Evolutionary conservation across 2,113 vertebrate genomes (phyloP).

Genomic region (Porphyrio hochstetteri): DNA sequence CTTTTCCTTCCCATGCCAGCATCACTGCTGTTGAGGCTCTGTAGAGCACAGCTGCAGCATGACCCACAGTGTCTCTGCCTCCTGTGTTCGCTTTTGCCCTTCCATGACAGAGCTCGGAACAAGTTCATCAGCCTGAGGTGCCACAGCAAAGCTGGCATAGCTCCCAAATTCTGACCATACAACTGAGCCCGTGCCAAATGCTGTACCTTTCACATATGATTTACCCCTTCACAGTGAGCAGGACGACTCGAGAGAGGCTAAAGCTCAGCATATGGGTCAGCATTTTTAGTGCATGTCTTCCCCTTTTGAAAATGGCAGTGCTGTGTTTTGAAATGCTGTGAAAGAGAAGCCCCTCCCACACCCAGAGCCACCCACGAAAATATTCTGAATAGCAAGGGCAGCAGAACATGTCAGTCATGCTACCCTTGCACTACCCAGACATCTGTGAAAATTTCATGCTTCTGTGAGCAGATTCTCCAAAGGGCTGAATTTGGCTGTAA

Average conservation of each 20-base stretch:
- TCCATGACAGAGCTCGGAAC: background rate
- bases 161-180: background rate
- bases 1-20: background rate
- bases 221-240: background rate
- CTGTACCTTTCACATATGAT: background rate
- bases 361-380: background rate
- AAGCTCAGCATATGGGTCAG: background rate
- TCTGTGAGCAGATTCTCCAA: slow-evolving; percentile 37
- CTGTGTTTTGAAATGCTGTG: background rate
- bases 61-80: background rate
- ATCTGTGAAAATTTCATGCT: slow-evolving; percentile 63
- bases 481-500: background rate
- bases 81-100: background rate
- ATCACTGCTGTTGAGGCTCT: background rate
- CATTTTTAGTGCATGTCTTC: background rate
- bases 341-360: background rate
- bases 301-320: background rate
- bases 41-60: background rate
- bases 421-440: background rate
- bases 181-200: background rate
- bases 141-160: background rate
- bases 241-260: background rate
- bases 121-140: background rate
- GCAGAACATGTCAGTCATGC: background rate
- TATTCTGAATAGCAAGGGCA: background rate